Evolutionary conservation across 2,797 vertebrate genomes (phyloP).

Genomic region (Nyctalus aviator): DNA sequence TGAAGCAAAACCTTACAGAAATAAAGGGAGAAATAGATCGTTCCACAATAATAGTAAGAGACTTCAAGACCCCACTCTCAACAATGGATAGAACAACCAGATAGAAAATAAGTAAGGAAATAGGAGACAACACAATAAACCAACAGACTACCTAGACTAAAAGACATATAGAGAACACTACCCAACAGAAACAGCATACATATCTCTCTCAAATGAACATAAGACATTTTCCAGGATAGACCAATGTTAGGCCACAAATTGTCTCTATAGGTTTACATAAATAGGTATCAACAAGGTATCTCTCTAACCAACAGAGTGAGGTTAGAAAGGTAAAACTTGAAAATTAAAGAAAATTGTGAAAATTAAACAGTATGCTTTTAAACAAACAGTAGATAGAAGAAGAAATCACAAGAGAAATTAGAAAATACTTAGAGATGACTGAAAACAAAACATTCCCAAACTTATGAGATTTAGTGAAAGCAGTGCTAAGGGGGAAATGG

Average conservation of each 20-base stretch:
- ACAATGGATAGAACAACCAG: background rate
- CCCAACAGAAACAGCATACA: background rate
- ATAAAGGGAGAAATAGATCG: background rate
- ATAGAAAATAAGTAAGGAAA: background rate
- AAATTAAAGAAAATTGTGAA: background rate
- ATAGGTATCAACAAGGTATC: background rate
- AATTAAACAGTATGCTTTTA: background rate
- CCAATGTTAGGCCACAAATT: background rate
- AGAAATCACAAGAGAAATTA: background rate
- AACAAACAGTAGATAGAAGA: background rate
- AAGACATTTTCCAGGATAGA: background rate
- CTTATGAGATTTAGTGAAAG: background rate
- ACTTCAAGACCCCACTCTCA: background rate
- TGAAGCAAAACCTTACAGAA: background rate
- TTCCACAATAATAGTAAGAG: background rate
- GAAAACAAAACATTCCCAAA: background rate
- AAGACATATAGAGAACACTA: background rate
- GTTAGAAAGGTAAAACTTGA: slow-evolving; percentile 20
- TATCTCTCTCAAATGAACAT: background rate
- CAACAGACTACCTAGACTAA: background rate
- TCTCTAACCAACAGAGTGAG: background rate
- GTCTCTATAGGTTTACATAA: background rate
- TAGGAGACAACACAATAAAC: background rate
- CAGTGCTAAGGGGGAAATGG: background rate
- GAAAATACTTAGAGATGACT: background rate